Evolutionary conservation across 2,113 vertebrate genomes (phyloP).

Genomic region (Lontra canadensis): DNA sequence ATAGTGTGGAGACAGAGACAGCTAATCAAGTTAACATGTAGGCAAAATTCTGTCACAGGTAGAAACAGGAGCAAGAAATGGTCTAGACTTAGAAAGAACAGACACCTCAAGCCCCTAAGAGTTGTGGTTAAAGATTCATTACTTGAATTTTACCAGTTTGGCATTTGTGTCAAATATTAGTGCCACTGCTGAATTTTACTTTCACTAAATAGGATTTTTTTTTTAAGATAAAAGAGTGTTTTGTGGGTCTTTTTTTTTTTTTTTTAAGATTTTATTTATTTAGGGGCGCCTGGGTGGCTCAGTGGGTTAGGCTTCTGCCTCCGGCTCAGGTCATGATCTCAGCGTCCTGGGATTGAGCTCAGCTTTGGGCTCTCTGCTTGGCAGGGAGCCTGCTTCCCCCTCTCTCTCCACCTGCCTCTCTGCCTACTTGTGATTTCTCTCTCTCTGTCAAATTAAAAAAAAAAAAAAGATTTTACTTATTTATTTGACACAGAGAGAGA

Average conservation of each 20-base stretch:
- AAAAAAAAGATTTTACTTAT: neutral
- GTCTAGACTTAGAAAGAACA: slow-evolving; percentile 48
- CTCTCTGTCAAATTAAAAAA: too few species aligned
- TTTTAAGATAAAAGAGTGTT: neutral
- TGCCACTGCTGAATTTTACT: neutral
- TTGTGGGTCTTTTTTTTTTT: neutral
- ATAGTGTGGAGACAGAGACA: slow-evolving; percentile 23
- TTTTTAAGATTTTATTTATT: too few species aligned
- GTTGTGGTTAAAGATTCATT: neutral
- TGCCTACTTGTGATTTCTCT: too few species aligned
- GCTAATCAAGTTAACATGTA: slow-evolving; percentile 30
- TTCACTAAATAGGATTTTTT: slow-evolving; percentile 16
- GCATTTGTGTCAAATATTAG: slow-evolving; percentile 29
- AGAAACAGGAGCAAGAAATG: slow-evolving; percentile 4
- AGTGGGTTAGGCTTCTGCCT: too few species aligned
- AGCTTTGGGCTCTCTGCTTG: too few species aligned
- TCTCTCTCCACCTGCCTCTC: too few species aligned
- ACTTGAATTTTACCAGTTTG: slow-evolving; percentile 23
- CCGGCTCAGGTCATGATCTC: too few species aligned
- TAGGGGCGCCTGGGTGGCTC: too few species aligned
- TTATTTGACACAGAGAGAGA: neutral
- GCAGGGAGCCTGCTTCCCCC: too few species aligned
- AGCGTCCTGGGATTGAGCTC: too few species aligned
- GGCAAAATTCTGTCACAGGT: slow-evolving; percentile 22
- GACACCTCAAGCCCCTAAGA: neutral